phyloP scores from a whole-genome alignment of 2,113 vertebrate species.

The Syrmaticus mikado region DNA sequence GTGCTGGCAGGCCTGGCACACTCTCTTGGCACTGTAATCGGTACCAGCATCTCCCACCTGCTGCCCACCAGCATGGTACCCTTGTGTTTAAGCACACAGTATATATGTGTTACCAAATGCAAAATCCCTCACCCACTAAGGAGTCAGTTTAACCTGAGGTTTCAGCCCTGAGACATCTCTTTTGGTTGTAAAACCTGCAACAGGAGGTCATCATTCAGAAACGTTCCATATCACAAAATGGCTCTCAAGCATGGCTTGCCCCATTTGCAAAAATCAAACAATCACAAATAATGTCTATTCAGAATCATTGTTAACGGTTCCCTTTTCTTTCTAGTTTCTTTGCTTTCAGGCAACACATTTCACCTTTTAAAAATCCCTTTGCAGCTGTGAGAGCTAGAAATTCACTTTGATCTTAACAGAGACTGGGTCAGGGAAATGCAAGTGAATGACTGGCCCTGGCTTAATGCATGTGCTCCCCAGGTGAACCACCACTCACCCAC shows the following conservation, averaged over 20 bases:
- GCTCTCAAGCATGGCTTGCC: neutral
- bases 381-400: neutral
- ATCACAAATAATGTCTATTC: neutral
- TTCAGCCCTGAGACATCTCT: neutral
- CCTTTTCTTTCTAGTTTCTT: conserved; percentile 6
- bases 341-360: neutral
- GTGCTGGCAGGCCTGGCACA: accelerated
- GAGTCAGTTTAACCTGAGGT: neutral
- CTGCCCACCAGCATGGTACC: neutral
- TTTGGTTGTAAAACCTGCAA: neutral
- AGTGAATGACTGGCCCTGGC: neutral
- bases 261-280: neutral
- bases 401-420: neutral
- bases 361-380: neutral
- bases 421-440: neutral
- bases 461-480: neutral
- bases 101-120: neutral
- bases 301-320: neutral
- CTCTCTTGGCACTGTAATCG: neutral
- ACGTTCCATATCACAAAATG: neutral
- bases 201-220: neutral
- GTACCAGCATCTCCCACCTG: neutral
- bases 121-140: neutral
- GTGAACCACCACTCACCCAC: neutral
- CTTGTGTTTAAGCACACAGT: neutral